A percentile compares a stretch with the other conserved stretches of the same genome.
These are phyloP conservation scores for Danaus chrysippus DNA, from an alignment of 2,888 invertebrate genomes.

Conservation along the genomic window DNA sequence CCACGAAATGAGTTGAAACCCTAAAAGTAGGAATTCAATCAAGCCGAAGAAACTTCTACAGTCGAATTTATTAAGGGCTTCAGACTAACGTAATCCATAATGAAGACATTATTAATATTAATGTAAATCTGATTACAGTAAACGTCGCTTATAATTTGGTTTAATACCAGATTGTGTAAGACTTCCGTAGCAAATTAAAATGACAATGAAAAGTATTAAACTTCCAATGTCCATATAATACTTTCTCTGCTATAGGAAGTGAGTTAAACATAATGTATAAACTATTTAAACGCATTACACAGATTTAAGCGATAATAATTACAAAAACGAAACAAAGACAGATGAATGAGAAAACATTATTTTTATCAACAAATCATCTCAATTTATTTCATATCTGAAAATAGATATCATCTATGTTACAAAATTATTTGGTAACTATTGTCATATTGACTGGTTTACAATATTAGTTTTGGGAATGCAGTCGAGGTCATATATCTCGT, in stretches of 20 bases:
- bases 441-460: conserved; percentile 12
- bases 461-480: conserved; percentile 19
- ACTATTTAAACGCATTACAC: conserved; percentile 2
- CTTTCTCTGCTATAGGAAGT: conserved; percentile 52
- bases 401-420: neutral
- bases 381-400: neutral
- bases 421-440: neutral
- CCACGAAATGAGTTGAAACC: neutral
- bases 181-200: conserved; percentile 35
- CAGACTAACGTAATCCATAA: neutral
- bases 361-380: neutral
- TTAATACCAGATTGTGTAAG: neutral
- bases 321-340: neutral
- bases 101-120: no score
- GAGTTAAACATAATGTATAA: conserved; percentile 32
- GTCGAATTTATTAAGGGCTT: neutral
- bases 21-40: neutral
- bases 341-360: neutral
- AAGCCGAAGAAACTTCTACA: conserved; percentile 1
- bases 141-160: no score
- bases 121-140: no score
- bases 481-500: conserved; percentile 26
- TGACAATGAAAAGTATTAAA: conserved; percentile 40
- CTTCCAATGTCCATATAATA: conserved; percentile 37
- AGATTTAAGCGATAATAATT: conserved; percentile 4